Percentiles rank a stretch among this genome's conserved stretches.
Evolutionary conservation across 2,888 invertebrate species (phyloP).

Genomic region (Actias luna): DNA sequence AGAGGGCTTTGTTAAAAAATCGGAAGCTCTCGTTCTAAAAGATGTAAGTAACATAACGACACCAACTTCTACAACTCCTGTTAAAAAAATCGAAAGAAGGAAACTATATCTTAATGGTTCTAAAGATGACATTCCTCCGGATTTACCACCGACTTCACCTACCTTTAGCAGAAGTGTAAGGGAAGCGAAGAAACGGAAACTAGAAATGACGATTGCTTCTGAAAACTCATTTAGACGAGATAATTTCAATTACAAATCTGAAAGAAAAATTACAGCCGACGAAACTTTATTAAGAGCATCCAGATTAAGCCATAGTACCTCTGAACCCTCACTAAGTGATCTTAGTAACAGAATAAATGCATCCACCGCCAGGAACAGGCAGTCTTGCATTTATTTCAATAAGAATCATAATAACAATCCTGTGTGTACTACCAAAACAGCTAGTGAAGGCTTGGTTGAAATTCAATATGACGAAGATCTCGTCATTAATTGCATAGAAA

Average conservation of each 20-base stretch:
- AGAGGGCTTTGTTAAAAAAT: constrained; percentile 80
- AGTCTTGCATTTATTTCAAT: constrained; percentile 45
- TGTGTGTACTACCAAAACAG: constrained; percentile 67
- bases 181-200: constrained; percentile 73
- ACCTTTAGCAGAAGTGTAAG: constrained; percentile 73
- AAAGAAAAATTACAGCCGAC: constrained; percentile 62
- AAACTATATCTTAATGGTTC: constrained; percentile 52
- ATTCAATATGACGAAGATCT: constrained; percentile 80
- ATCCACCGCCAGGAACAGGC: constrained; percentile 50
- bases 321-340: constrained; percentile 68
- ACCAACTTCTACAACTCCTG: constrained; percentile 70
- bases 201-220: constrained; percentile 66
- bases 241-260: constrained; percentile 65
- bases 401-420: constrained; percentile 42
- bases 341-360: constrained; percentile 63
- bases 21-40: constrained; percentile 74
- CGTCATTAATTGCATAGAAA: constrained; percentile 69
- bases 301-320: constrained; percentile 64
- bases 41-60: constrained; percentile 83
- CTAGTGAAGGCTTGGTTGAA: constrained; percentile 77
- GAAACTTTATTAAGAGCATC: constrained; percentile 46
- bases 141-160: constrained; percentile 68
- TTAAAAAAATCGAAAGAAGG: constrained; percentile 57
- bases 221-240: constrained; percentile 62
- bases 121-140: constrained; percentile 61